Conservation (phyloP, 2,888 invertebrate genomes). For the Sinohyriopsis cumingii region DNA sequence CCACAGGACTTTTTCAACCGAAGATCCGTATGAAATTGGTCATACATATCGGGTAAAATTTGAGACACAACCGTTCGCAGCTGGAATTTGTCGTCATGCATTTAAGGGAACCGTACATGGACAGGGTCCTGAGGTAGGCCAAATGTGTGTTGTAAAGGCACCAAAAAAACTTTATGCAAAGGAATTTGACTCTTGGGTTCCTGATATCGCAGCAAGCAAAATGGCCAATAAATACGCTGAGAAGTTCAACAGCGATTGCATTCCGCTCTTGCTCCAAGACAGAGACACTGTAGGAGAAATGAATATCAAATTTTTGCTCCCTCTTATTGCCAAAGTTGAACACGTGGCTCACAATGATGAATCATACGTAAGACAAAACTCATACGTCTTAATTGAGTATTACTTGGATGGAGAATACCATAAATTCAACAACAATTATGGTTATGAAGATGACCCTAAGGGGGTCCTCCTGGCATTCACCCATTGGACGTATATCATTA, state of each 20-base stretch:
- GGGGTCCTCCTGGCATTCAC: constrained; percentile 34
- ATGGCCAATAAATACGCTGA: constrained; percentile 16
- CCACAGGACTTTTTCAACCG: too few species aligned
- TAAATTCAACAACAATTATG: constrained; percentile 33
- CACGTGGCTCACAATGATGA: constrained; percentile 30
- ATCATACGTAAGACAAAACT: constrained; percentile 24
- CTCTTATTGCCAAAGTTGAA: constrained; percentile 37
- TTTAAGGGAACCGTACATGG: constrained; percentile 16
- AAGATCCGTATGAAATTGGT: too few species aligned
- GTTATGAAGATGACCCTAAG: constrained; percentile 28
- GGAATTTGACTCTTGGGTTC: constrained; percentile 12
- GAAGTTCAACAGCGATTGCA: too few species aligned
- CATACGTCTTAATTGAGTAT: constrained; percentile 35
- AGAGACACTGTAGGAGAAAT: too few species aligned
- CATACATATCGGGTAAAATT: constrained; percentile 15
- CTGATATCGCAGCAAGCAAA: constrained; percentile 23
- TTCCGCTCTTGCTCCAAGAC: too few species aligned
- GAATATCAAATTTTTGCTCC: constrained; percentile 29
- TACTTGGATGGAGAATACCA: constrained; percentile 32
- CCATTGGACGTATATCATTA: constrained; percentile 39
- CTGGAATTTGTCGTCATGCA: constrained; percentile 17
- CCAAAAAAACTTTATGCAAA: constrained; percentile 15
- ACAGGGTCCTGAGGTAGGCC: constrained; percentile 12
- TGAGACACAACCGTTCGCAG: constrained; percentile 12
- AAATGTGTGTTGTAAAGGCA: constrained; percentile 15